phyloP scores from a whole-genome alignment of 2,888 invertebrate genomes.

The Tromatobia lineatoria region DNA sequence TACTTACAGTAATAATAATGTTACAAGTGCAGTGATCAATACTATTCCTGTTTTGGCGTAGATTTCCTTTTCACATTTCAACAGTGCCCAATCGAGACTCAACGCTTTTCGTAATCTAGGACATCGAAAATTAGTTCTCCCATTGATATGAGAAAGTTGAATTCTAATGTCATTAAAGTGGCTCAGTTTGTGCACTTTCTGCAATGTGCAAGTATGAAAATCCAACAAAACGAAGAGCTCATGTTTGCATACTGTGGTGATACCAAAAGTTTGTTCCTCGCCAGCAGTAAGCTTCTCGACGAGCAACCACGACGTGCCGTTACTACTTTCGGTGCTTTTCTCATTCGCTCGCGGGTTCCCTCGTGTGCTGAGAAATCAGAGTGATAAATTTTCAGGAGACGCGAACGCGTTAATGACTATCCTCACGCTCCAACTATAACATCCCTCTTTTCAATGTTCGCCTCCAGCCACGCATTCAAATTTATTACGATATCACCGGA shows the following conservation, averaged over 20 bases:
- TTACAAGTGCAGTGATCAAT: no score
- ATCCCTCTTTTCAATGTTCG: conserved; percentile 66
- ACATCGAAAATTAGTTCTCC: background rate
- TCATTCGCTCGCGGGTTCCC: conserved; percentile 48
- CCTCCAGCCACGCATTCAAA: conserved; percentile 60
- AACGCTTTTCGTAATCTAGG: background rate
- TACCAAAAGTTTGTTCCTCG: conserved; percentile 34
- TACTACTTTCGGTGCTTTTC: conserved; percentile 9
- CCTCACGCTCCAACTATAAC: conserved; percentile 57
- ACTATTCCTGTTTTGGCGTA: no score
- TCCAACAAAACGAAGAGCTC: no score
- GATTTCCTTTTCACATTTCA: no score
- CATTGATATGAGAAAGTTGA: background rate
- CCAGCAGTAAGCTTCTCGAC: conserved; percentile 17
- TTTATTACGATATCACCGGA: conserved; percentile 66
- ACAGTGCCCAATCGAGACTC: background rate
- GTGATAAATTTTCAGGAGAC: conserved; percentile 63
- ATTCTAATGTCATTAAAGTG: background rate
- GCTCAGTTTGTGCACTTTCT: background rate
- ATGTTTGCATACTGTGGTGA: background rate
- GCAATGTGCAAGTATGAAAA: background rate
- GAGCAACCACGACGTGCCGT: background rate
- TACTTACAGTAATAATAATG: no score
- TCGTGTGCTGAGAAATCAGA: conserved; percentile 54
- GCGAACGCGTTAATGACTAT: conserved; percentile 67